Evolutionary conservation across 2,888 invertebrate species (phyloP), one percentile per base, ranked within the genome.

Genomic region (Synergus japonicus): DNA sequence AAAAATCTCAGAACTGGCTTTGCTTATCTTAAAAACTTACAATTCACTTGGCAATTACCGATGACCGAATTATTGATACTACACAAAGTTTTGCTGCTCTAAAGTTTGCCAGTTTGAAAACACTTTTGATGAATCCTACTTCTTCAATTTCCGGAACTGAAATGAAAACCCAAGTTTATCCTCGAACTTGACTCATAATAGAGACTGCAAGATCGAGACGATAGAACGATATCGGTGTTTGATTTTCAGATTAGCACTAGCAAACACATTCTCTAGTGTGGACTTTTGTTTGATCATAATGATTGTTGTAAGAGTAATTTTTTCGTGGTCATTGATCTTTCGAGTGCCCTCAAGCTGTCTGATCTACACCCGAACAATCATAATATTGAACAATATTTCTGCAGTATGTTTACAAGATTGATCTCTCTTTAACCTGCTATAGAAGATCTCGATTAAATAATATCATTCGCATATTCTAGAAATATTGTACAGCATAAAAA

Each of bases 141-240:
- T 18, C 10, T 49, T 37, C 7, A 49, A 49, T 54, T 54, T 49
- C 49, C 54, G 73, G n/a, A 54, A 73, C 49, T 73, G 54, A 37
- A 73, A 73, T 73, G 37, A 54, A 73, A 73, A 73, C 37, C 29
- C 54, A 49, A 73, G 37, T 49, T 49, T 73, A 73, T 73, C 73
- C 73, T 73, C 73, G 73, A 73, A 73, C 73, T 73, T 73, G 73
- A 73, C 73, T 73, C 29, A 37, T 54, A n/a, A 73, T 73, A 73
- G n/a, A 73, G 54, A 54, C 37, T 54, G 37, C 37, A 73, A 73
- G 73, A 73, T 73, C 54, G 73, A 73, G 73, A 73, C 73, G 73
- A 73, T 73, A 73, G 73, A 73, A 37, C 41, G 73, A 73, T 73
- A 73, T 73, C 73, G 73, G 73, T 73, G 73, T 73, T 73, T 73